Evolutionary conservation across 1,140 invertebrate genomes (phyloP), one percentile per base, ranked within the genome.

Genomic region (Chymomyza costata): DNA sequence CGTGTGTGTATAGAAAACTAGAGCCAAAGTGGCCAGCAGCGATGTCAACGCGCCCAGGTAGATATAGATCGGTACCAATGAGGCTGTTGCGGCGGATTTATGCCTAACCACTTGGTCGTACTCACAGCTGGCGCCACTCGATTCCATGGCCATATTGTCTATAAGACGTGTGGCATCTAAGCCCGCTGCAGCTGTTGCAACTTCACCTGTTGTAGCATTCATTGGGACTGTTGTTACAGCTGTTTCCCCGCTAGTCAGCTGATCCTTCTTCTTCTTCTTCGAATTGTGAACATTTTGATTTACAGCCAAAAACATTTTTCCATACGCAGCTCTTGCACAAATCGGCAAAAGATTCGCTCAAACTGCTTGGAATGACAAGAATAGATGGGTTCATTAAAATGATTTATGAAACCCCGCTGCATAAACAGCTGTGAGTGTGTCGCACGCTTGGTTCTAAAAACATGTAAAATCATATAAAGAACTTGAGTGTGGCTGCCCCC

Each of bases 271-370:
- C 11, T 64, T 64, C 31, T 65, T 65, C 52, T 73, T 52, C 44
- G 67, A 37, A 14, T 74, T 74, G 40, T 65, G 41, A 16, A 80
- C 38, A 46, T 55, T 83, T 66, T 84, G 82, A 69, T 84, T 83
- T 44, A 84, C 78, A 16, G 71, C 82, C 60, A 84, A 48, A 54
- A 83, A 67, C 82, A 84, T 84, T 30, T 57, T 81, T 39, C 13
- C 13, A 8, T 35, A 21, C 31, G 51, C 40, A 11, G 39, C 30
- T 15, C 21, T 6, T 2, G 2, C 6, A 30, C 11, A 8, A 1
- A 43, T 15, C n/a, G 15, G 6, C 2, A 18, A 43, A 6, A 43
- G n/a, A n/a, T n/a, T n/a, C n/a, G n/a, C n/a, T n/a, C n/a, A n/a
- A n/a, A n/a, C n/a, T n/a, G n/a, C n/a, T n/a, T n/a, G n/a, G n/a